Evolutionary conservation across 53 echinoderm and acorn worm genomes (phyloP), one percentile per base, ranked within the genome.

Genomic region (Echinarachnius parma): DNA sequence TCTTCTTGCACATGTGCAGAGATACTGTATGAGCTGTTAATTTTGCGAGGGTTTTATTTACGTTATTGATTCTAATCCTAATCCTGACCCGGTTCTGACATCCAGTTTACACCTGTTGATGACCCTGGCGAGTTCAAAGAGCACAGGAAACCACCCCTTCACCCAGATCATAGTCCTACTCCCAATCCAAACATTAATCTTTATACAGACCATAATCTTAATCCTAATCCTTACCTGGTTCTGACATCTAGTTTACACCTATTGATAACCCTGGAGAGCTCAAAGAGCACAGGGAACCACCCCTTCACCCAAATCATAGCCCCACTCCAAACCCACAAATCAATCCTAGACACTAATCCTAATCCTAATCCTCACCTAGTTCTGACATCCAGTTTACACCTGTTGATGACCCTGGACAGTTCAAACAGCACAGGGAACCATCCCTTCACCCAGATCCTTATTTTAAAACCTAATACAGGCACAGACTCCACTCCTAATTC

Each of bases 61-160:
- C n/a, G n/a, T n/a, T n/a, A n/a, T n/a, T n/a, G n/a, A n/a, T n/a
- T n/a, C 39, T 39, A 39, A 9, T 13, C 39, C 39, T 39, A 13
- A 21, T 25, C 81, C 19, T 78, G 53, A 92, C 92, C 92, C 88
- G 44, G 87, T 92, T 58, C 92, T 81, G 58, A 92, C 87, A 42
- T 92, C 92, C 61, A 92, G 71, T 57, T 92, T 92, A 62, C 92
- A 92, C 50, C 92, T 80, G 54, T 92, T 92, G 54, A 92, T 92
- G 16, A 87, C 82, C 60, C 92, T 88, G 32, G 92, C 87, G 18
- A 92, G 72, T 62, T 92, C 88, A 81, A 92, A 92, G 26, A 92
- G 66, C 31, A 92, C 92, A 23, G 91, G 91, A 36, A 92, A 92
- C 92, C 92, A 92, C 33, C 92, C 92, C 76, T 83, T 92, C 34